Base-by-base conservation (phyloP, 30 jellyfish, hydroid and myxozoan genomes). In the Chironex yamaguchii region DNA sequence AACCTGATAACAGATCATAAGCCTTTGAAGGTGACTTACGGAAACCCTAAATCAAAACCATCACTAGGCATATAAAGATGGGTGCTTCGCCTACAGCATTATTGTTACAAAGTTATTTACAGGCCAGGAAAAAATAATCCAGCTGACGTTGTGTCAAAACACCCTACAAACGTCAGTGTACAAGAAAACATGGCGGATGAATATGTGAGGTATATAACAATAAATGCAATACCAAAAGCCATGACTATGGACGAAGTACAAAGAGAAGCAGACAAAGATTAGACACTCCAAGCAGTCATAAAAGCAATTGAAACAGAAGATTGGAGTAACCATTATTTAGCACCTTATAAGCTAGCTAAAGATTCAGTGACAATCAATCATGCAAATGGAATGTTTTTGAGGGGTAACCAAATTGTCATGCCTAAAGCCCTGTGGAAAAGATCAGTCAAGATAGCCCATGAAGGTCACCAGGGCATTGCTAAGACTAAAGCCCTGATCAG, bases 1-100 rank as follows among this genome's bases (percentile, higher is more conserved):
- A 69, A 69, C 34, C 73, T 69, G 83, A 34, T 69, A 2, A 69
- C 75, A 28, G 83, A 69, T 69, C 83, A 69, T 68, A 69, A 69
- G 72, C 83, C 24, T 54, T 2, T 11, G 22, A 28, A 11, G 22
- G 4, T 52, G 22, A 20, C 69, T 3, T 28, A 11, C 25, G 69
- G 2, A 52, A 52, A 52, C 25, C 22, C 25, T 52, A 31, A 28
- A 52, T 31, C 1, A 31, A 28, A 11, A 52, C 22, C 69, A 52
- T 1, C 69, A 52, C n/a, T n/a, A n/a, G n/a, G n/a, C n/a, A n/a
- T n/a, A n/a, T n/a, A n/a, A n/a, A n/a, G n/a, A n/a, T n/a, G n/a
- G n/a, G n/a, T n/a, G n/a, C n/a, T n/a, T n/a, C n/a, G n/a, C n/a
- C n/a, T n/a, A n/a, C n/a, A n/a, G n/a, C n/a, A n/a, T n/a, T n/a